Evolutionary conservation across 1,140 invertebrate species (phyloP), one percentile per base, ranked within the genome.

Genomic region (Caenorhabditis remanei): DNA sequence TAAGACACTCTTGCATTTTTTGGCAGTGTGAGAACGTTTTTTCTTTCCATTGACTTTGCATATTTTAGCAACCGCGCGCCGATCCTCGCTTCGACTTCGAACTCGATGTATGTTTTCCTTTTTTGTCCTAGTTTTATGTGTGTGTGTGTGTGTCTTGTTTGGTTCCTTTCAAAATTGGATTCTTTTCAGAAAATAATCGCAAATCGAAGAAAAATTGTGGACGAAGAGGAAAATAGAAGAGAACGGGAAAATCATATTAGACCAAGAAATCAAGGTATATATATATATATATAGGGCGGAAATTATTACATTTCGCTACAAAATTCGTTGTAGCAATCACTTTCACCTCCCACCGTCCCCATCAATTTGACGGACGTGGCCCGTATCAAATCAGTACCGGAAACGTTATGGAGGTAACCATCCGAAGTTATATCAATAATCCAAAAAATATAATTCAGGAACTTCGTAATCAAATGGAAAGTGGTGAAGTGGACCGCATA

Each of bases 21-120:
- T 79, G 71, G 43, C 6, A 79, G 71, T 79, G 71, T 79, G 71
- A 53, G 71, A 79, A 79, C 71, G 71, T 79, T 67, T 67, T n/a
- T n/a, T n/a, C 16, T 19, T 79, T 79, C 71, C 46, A 53, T 50
- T 79, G 11, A 79, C 71, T 79, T 79, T 79, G 14, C 71, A 79
- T 79, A 79, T 79, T 79, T 79, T 24, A 79, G 71, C 71, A 79
- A 79, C 71, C 71, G n/a, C 71, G 71, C 43, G 46, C 71, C 71
- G 71, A 79, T 79, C 71, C 71, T 50, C 71, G 46, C 71, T 79
- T 79, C 46, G 71, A 79, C 71, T 79, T 24, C 46, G 71, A 79
- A 79, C 71, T 79, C 46, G 71, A 53, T 79, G 71, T 79, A 79
- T 79, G 71, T 50, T 79, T 79, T n/a, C 9, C 5, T 19, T 50